Evolutionary conservation across 2,888 invertebrate species (phyloP), one percentile per base, ranked within the genome.

Genomic region (Atherix ibis): DNA sequence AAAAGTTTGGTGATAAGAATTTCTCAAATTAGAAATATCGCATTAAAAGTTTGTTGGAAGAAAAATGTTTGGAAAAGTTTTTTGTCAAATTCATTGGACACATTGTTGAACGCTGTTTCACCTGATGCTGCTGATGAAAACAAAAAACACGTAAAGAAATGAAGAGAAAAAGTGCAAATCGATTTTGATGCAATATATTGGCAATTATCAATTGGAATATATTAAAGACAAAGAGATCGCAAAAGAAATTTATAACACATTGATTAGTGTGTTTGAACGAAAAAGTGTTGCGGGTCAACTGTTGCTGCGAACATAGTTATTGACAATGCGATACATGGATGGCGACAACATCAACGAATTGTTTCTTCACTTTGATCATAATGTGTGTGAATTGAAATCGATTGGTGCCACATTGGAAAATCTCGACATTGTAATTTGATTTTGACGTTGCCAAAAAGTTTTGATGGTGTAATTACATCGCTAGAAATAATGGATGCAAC

Each of bases 191-290:
- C 45, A 45, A 35, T 27, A 43, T 9, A 43, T 46, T 24, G 40
- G 45, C 4, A 44, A 46, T 29, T 46, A 37, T 32, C 44, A 48
- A 31, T 32, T 47, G 31, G 46, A 47, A 34, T 48, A 46, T 18
- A 44, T 41, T 4, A 44, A 46, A 36, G 46, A 46, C 16, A 36
- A 39, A 22, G 34, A 36, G 22, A 46, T 45, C n/a, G n/a, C n/a
- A n/a, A n/a, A n/a, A n/a, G n/a, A n/a, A n/a, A n/a, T n/a, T n/a
- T n/a, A n/a, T n/a, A 34, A 39, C 27, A 28, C 34, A 4, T 31
- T 47, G 17, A 30, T 31, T 22, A 18, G 27, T 8, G 44, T 40
- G 6, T 47, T 47, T 38, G 43, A 43, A 24, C 22, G 44, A 12
- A 44, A 41, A 40, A 43, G 22, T 22, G 22, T 22, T 8, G 22